These are phyloP conservation scores for Cephalopachus bancanus DNA, from an alignment of 2,797 vertebrate species.

Conservation along the genomic window DNA sequence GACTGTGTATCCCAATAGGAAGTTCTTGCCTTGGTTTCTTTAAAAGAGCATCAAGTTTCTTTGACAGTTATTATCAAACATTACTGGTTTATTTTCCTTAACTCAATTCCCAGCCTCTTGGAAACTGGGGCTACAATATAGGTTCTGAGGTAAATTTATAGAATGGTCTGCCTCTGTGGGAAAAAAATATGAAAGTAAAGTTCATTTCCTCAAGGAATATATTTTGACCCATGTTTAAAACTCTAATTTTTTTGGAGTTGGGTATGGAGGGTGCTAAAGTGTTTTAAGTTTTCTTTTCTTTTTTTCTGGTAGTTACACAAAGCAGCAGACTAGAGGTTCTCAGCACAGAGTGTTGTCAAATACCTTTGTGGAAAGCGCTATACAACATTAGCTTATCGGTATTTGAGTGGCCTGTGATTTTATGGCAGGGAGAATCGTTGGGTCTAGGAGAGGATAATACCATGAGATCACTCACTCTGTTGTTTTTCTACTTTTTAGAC, in stretches of 20 bases:
- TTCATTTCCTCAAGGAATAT: constrained; percentile 58
- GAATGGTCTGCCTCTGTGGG: constrained; percentile 35
- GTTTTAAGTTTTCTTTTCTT: constrained; percentile 71
- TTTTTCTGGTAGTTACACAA: background rate
- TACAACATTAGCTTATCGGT: constrained; percentile 80
- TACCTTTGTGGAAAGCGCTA: constrained; percentile 81
- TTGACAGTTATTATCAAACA: constrained; percentile 6
- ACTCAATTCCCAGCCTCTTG: background rate
- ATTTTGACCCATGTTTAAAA: constrained; percentile 65
- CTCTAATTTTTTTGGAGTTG: background rate
- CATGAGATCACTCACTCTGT: constrained; percentile 83
- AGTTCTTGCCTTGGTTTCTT: background rate
- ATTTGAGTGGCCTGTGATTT: constrained; percentile 85
- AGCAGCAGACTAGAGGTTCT: constrained; percentile 62
- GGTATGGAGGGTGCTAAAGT: background rate
- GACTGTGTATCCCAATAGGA: background rate
- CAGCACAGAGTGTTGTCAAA: constrained; percentile 75
- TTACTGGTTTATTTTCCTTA: constrained; percentile 4
- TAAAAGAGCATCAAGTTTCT: constrained; percentile 17
- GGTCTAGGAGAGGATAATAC: constrained; percentile 82
- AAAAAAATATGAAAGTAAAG: constrained; percentile 68
- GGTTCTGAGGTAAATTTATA: constrained; percentile 44
- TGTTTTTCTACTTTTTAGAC: constrained; percentile 88
- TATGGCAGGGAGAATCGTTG: constrained; percentile 80
- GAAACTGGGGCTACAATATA: background rate